Evolutionary conservation across 2,113 vertebrate species (phyloP), one percentile per base, ranked within the genome.

Genomic region (Heterotilapia buettikoferi): DNA sequence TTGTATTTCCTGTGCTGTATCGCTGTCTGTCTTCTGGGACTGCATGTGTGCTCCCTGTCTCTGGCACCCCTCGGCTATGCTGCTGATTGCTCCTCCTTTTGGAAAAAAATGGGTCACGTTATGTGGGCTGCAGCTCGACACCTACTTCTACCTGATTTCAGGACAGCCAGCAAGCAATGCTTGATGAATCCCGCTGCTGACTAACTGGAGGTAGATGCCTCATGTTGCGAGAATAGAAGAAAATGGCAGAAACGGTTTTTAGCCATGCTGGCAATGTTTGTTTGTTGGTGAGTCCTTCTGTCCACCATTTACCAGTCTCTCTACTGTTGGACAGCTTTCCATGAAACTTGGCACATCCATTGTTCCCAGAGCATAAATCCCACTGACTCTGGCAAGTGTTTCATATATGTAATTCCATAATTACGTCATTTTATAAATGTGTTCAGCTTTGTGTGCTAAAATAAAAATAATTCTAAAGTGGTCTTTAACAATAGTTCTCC

Each of bases 1-100:
- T 95, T 93, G 95, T 94, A 87, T 95, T 96, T 96, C 94, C 91
- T 93, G 68, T 88, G 89, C 93, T 83, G 91, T 95, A 95, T 94
- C 94, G 91, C 90, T 85, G 87, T 85, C 47, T 80, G 88, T 95
- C 95, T 93, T 89, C 63, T 86, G 94, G 94, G 96, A 94, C 40
- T 31, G 80, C 33, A 76, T 93, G 90, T 80, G 84, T 90, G 82
- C 86, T 89, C 88, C 82, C 79, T 68, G 90, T 91, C 92, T 95
- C 92, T 82, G 91, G 90, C 88, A 66, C 91, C 92, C 93, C 82
- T 86, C 71, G 86, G 93, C 94, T 88, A 80, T 86, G 86, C 88
- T 83, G 84, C 88, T 94, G 93, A 92, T 93, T 93, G 93, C 94
- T 91, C 90, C 90, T 89, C 88, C 91, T 83, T 83, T 89, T 45